A percentile compares a stretch with the other conserved stretches of the same genome.
Evolutionary conservation across 2,888 invertebrate genomes (phyloP).

Genomic region (Polydrusus cervinus): DNA sequence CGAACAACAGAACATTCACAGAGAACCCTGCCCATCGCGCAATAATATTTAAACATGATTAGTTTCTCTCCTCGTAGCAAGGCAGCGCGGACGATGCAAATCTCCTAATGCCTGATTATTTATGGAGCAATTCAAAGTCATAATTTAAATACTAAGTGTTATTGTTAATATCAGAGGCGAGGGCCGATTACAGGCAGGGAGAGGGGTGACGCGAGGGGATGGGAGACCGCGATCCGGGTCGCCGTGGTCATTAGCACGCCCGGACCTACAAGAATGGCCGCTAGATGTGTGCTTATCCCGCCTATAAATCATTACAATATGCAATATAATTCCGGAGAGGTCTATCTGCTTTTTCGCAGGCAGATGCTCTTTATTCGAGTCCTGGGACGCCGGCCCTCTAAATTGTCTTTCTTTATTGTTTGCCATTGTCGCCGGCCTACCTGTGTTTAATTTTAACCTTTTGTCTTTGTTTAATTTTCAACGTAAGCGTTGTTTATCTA

Average conservation of each 20-base stretch:
- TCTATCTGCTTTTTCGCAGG: slow-evolving; percentile 71
- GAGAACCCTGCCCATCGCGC: slow-evolving; percentile 57
- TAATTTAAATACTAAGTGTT: slow-evolving; percentile 73
- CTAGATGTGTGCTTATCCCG: slow-evolving; percentile 72
- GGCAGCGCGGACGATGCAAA: slow-evolving; percentile 66
- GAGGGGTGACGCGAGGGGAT: slow-evolving; percentile 53
- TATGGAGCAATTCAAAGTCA: slow-evolving; percentile 72
- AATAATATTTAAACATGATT: slow-evolving; percentile 70
- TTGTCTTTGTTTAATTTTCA: slow-evolving; percentile 53
- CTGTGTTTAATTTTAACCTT: slow-evolving; percentile 54
- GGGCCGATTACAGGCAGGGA: slow-evolving; percentile 64
- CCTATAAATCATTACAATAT: slow-evolving; percentile 73
- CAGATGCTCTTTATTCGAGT: slow-evolving; percentile 71
- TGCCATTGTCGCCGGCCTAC: slow-evolving; percentile 52
- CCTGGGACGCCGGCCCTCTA: slow-evolving; percentile 54
- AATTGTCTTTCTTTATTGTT: slow-evolving; percentile 56
- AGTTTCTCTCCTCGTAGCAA: slow-evolving; percentile 60
- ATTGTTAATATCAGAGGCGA: slow-evolving; percentile 72
- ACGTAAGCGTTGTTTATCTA: slow-evolving; percentile 42
- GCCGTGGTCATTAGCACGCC: slow-evolving; percentile 72
- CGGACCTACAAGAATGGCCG: slow-evolving; percentile 72
- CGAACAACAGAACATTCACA: slow-evolving; percentile 50
- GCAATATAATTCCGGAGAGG: slow-evolving; percentile 73
- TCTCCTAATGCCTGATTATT: slow-evolving; percentile 72
- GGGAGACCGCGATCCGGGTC: slow-evolving; percentile 70